phyloP scores from a whole-genome alignment of 2,888 invertebrate species.

The Athetis lepigone region DNA sequence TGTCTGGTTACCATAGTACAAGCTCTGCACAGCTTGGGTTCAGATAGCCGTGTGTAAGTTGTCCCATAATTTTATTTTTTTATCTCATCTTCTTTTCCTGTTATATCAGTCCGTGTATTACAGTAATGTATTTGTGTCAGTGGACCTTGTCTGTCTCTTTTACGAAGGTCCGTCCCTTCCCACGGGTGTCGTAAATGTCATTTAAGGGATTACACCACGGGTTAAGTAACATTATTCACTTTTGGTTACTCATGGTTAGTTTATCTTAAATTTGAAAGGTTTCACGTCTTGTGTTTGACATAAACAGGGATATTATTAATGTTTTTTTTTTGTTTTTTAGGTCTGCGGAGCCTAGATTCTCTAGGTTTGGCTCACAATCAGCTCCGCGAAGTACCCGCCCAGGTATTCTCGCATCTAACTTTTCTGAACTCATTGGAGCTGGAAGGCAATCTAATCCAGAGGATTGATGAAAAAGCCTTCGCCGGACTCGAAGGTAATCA shows the following conservation, averaged over 20 bases:
- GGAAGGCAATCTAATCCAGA: slow-evolving; percentile 95
- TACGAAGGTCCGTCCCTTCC: slow-evolving; percentile 26
- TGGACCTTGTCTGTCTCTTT: slow-evolving; percentile 8
- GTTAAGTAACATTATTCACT: slow-evolving; percentile 30
- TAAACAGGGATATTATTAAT: not conserved
- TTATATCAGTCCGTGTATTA: not conserved
- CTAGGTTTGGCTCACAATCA: slow-evolving; percentile 96
- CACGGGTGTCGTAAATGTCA: slow-evolving; percentile 51
- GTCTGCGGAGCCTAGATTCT: slow-evolving; percentile 95
- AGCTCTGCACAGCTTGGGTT: too few relatives aligned
- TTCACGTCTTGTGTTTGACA: slow-evolving; percentile 1
- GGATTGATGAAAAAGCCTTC: slow-evolving; percentile 96
- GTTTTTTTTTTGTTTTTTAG: slow-evolving; percentile 80
- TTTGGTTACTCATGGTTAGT: slow-evolving; percentile 40
- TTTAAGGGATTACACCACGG: slow-evolving; percentile 29
- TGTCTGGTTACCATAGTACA: too few relatives aligned
- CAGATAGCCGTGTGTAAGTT: too few relatives aligned
- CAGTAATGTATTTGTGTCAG: not conserved
- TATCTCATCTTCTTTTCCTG: not conserved
- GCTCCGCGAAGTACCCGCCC: slow-evolving; percentile 94
- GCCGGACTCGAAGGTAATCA: slow-evolving; percentile 95
- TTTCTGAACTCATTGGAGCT: slow-evolving; percentile 96
- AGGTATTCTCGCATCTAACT: slow-evolving; percentile 95
- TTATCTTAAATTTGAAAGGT: not conserved
- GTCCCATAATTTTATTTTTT: too few relatives aligned